Evolutionary conservation across 2,888 invertebrate genomes (phyloP), one percentile per base, ranked within the genome.

Genomic region (Drosophila sordidapex): DNA sequence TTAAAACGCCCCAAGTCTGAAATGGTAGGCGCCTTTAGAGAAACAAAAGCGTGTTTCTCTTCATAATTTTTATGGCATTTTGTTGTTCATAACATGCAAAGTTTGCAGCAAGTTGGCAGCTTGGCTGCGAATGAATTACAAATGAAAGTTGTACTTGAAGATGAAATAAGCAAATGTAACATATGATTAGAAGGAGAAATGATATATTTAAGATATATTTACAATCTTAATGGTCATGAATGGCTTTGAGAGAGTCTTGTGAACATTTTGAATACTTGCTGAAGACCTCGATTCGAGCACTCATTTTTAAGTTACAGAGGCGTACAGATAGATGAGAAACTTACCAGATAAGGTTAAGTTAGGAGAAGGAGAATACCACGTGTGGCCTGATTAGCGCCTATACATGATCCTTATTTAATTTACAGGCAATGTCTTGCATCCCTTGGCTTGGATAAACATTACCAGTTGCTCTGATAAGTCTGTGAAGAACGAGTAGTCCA

Each of bases 1-100:
- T 79, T 66, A 78, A 78, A 82, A 61, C 65, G 79, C 73, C 74
- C 53, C 74, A 58, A 78, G 68, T 54, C 63, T 36, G 11, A 71
- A 70, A 29, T 38, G 52, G 58, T 48, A 66, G 81, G 48, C 76
- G 70, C 64, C 62, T 58, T 57, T 38, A 13, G 13, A 54, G 35
- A 36, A 56, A 31, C 33, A 58, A 69, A 70, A 52, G 38, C 59
- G 43, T 62, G 54, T 80, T 63, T 76, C 8, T 3, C 27, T 18
- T 49, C 68, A 33, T 59, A 35, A 53, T 68, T 72, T 43, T 61
- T 46, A 52, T 53, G 40, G 53, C 25, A 52, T 18, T 64, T 68
- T 65, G 6, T 59, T 64, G 71, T 62, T 68, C 48, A 65, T 63
- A 53, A 51, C 67, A 61, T 58, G 81, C 63, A 61, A 76, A 46